Evolutionary conservation across 2,797 vertebrate species (phyloP).

Genomic region (Bovichtus diacanthus): DNA sequence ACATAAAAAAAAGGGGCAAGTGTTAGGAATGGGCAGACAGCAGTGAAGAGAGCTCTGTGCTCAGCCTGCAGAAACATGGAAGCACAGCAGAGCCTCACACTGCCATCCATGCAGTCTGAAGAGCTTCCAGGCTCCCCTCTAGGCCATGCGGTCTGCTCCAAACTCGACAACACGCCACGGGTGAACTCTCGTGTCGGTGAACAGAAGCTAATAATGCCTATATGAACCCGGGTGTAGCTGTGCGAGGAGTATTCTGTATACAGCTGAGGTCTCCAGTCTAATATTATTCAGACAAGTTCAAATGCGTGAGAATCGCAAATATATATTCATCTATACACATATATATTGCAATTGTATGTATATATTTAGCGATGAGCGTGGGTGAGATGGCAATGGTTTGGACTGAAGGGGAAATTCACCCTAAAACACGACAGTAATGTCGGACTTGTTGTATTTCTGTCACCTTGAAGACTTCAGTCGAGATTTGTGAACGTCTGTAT

Average conservation of each 20-base stretch:
- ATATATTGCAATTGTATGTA: constrained; percentile 69
- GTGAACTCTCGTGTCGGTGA: constrained; percentile 58
- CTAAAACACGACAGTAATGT: constrained; percentile 45
- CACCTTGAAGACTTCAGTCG: constrained; percentile 43
- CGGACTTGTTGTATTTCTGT: constrained; percentile 64
- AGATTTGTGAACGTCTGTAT: constrained; percentile 43
- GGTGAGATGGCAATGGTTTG: constrained; percentile 69
- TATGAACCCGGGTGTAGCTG: constrained; percentile 58
- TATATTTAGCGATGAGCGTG: constrained; percentile 56
- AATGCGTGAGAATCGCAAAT: constrained; percentile 68
- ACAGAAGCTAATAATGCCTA: constrained; percentile 59
- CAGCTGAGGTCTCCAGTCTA: constrained; percentile 81
- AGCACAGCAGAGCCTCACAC: constrained; percentile 69
- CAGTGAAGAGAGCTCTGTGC: constrained; percentile 65
- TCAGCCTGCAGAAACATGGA: constrained; percentile 67
- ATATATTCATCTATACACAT: constrained; percentile 69
- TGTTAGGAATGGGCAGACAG: constrained; percentile 84
- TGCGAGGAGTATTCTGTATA: constrained; percentile 67
- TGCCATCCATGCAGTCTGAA: constrained; percentile 68
- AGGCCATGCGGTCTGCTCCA: constrained; percentile 66
- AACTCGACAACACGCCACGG: constrained; percentile 66
- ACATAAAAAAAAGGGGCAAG: constrained; percentile 84
- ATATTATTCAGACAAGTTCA: constrained; percentile 57
- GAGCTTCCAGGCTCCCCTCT: constrained; percentile 68
- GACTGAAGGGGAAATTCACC: constrained; percentile 59